Conservation (phyloP, 2,113 vertebrate genomes). For the Naja naja region DNA sequence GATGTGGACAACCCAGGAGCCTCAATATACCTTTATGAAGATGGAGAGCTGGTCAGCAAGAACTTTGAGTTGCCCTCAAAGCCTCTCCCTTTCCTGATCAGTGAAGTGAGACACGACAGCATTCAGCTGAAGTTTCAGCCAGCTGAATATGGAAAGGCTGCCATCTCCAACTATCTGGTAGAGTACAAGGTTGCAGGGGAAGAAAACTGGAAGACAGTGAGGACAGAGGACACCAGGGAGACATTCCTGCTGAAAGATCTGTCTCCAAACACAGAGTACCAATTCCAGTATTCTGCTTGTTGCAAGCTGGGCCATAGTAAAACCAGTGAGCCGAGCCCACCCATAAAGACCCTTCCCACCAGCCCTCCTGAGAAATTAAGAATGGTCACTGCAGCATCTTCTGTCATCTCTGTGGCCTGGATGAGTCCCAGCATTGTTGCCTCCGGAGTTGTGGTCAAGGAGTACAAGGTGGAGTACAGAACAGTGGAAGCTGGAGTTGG, state of each 20-base stretch:
- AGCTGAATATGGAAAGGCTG: no score
- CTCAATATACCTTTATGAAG: conserved; percentile 18
- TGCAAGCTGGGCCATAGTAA: rapidly evolving
- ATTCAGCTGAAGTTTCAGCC: no score
- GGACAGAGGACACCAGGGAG: neutral
- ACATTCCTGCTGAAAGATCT: neutral
- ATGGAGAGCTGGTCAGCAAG: neutral
- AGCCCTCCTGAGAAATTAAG: neutral
- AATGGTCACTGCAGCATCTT: neutral
- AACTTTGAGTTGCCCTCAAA: no score
- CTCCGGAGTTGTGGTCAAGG: neutral
- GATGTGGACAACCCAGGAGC: neutral
- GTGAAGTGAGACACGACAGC: no score
- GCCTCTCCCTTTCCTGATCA: neutral
- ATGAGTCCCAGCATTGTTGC: neutral
- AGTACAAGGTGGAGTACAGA: conserved; percentile 16
- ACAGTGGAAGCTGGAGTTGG: neutral
- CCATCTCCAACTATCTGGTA: no score
- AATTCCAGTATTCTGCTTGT: no score
- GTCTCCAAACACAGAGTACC: neutral
- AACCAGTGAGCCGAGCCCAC: neutral
- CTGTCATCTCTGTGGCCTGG: neutral
- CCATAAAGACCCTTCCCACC: neutral
- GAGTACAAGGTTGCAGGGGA: no score
- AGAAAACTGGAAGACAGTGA: neutral